These are phyloP conservation scores for Polia nebulosa DNA, from an alignment of 2,888 invertebrate species.

Conservation along the genomic window DNA sequence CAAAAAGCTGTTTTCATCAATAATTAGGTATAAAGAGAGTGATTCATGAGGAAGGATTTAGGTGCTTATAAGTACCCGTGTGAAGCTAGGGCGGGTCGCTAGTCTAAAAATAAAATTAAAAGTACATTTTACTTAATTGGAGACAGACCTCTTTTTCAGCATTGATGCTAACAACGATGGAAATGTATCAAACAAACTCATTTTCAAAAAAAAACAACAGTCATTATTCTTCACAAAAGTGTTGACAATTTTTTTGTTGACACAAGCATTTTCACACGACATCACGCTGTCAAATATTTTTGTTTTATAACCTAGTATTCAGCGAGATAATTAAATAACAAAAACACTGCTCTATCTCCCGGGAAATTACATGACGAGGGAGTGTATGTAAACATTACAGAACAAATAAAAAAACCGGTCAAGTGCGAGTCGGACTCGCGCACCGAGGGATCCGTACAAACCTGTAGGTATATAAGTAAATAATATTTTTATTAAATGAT, in stretches of 20 bases:
- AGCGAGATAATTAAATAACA: conserved; percentile 33
- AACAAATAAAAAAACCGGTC: conserved; percentile 14
- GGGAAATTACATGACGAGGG: conserved; percentile 40
- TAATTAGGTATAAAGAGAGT: too few species aligned
- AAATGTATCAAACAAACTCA: conserved; percentile 8
- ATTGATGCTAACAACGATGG: neutral
- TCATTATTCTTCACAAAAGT: neutral
- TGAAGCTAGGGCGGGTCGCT: too few species aligned
- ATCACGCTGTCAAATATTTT: conserved; percentile 21
- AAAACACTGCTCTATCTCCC: conserved; percentile 28
- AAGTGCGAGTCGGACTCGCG: too few species aligned
- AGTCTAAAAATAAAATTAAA: neutral
- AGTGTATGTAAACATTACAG: conserved; percentile 16
- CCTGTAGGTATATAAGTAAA: too few species aligned
- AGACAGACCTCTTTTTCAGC: neutral
- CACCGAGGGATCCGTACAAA: too few species aligned
- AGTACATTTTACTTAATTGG: too few species aligned
- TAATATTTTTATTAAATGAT: too few species aligned
- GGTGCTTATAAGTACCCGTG: too few species aligned
- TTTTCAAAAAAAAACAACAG: neutral
- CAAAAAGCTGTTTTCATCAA: too few species aligned
- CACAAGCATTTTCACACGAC: conserved; percentile 5
- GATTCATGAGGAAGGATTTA: too few species aligned
- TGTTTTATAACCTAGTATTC: conserved; percentile 14
- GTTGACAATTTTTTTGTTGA: conserved; percentile 10